Percentiles rank a stretch among this genome's conserved stretches.
phyloP scores from a whole-genome alignment of 2,888 invertebrate species.

The Acronicta leporina region DNA sequence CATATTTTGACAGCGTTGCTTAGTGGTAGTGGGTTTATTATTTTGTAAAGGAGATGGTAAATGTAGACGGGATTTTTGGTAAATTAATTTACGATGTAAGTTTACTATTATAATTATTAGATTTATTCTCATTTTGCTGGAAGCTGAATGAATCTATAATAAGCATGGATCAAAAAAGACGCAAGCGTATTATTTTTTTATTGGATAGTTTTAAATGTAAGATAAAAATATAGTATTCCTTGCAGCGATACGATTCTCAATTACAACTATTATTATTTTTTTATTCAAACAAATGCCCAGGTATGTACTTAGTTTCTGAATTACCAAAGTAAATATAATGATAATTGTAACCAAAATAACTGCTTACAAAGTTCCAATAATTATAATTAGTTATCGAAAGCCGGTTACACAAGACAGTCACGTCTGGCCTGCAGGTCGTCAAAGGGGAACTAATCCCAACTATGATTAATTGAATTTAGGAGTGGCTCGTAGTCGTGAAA shows the following conservation, averaged over 20 bases:
- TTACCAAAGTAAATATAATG: no score
- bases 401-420: conserved; percentile 72
- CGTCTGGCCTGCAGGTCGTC: conserved; percentile 78
- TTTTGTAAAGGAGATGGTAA: conserved; percentile 34
- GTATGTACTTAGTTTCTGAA: no score
- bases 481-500: conserved; percentile 72
- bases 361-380: conserved; percentile 35
- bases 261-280: no score
- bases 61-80: conserved; percentile 1
- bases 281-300: no score
- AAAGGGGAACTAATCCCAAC: conserved; percentile 85
- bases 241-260: no score
- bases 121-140: no score
- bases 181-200: no score
- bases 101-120: neutral
- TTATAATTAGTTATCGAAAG: conserved; percentile 64
- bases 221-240: no score
- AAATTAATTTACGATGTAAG: conserved; percentile 24
- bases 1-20: conserved; percentile 46
- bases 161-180: no score
- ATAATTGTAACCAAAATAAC: conserved; percentile 17
- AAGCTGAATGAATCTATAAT: no score
- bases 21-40: conserved; percentile 38
- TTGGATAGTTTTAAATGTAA: no score
- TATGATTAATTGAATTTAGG: conserved; percentile 86